Base-by-base conservation (phyloP, 2,797 vertebrate species). In the Manis pentadactyla region DNA sequence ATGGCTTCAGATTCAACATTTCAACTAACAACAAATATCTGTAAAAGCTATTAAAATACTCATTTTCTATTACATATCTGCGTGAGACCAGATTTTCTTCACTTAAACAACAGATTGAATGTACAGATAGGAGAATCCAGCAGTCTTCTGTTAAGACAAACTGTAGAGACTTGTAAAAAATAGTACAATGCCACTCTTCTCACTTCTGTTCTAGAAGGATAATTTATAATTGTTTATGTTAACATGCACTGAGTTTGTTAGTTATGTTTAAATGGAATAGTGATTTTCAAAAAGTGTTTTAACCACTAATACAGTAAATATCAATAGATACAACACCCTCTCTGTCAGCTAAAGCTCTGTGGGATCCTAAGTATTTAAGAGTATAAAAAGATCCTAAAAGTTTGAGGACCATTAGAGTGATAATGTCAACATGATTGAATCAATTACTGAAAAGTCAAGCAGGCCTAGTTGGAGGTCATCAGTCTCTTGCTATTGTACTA, bases 1-100 rank as follows among this genome's bases (percentile, higher is more conserved):
- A 87, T 49, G n/a, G 68, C 64, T 83, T 89, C 51, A 68, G 55
- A 73, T 77, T 37, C 21, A 15, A 82, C 59, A 87, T 75, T 87
- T 87, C 94, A 89, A 49, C 84, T 87, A 87, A 82, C 51, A 19
- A 39, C 71, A 71, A 39, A 27, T 53, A 59, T 71, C 46, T 92
- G 25, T 64, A 87, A 92, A 84, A 37, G 39, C 59, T 59, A 63
- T 78, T 37, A 69, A 86, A 86, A 78, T 34, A 63, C 61, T 64
- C 75, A 46, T 79, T 88, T 75, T 11, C 85, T 34, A 61, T 29
- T 69, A 94, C n/a, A 25, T 55, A 59, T 37, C 68, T 83, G 2
- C 46, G 7, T 83, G 49, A 83, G 61, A n/a, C 31, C 27, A 83
- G 29, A 61, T 82, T 92, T 87, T 79, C 34, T 79, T 83, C 53